A percentile compares a stretch with the other conserved stretches of the same genome.
These are phyloP conservation scores for Bambusicola thoracicus DNA, from an alignment of 2,113 vertebrate genomes.

Conservation along the genomic window DNA sequence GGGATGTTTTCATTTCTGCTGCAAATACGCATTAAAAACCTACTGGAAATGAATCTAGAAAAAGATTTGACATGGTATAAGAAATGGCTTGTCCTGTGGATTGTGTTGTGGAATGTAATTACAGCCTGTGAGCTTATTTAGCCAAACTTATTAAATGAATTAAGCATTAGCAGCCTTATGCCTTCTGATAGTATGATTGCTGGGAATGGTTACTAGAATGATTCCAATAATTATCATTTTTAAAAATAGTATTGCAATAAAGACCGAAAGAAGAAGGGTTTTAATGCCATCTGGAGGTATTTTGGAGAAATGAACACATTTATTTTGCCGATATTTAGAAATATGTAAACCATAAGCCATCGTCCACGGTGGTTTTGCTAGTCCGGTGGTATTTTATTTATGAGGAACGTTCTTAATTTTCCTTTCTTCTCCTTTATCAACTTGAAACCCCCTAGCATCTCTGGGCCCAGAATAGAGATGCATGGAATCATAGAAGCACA, in stretches of 20 bases:
- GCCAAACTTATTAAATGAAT: constrained; percentile 48
- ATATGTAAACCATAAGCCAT: constrained; percentile 15
- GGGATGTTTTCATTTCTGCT: constrained; percentile 54
- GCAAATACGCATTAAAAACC: constrained; percentile 53
- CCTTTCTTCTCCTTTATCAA: background rate
- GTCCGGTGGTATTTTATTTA: background rate
- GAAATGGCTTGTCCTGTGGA: constrained; percentile 38
- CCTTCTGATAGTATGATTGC: constrained; percentile 55
- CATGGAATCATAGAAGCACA: no score
- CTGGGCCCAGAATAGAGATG: background rate
- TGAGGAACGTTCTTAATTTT: background rate
- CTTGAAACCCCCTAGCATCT: background rate
- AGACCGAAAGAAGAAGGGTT: constrained; percentile 65
- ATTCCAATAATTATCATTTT: constrained; percentile 64
- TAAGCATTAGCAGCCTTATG: constrained; percentile 42
- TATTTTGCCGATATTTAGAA: constrained; percentile 48
- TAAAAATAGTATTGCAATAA: constrained; percentile 38
- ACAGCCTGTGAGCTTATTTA: constrained; percentile 42
- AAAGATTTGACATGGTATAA: constrained; percentile 37
- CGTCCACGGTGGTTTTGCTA: background rate
- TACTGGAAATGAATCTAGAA: constrained; percentile 59
- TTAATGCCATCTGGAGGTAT: constrained; percentile 83
- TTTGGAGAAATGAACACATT: constrained; percentile 71
- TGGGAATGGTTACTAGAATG: constrained; percentile 47
- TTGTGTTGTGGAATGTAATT: constrained; percentile 57